phyloP scores from a whole-genome alignment of 2,888 invertebrate genomes.

The Desoria tigrina region DNA sequence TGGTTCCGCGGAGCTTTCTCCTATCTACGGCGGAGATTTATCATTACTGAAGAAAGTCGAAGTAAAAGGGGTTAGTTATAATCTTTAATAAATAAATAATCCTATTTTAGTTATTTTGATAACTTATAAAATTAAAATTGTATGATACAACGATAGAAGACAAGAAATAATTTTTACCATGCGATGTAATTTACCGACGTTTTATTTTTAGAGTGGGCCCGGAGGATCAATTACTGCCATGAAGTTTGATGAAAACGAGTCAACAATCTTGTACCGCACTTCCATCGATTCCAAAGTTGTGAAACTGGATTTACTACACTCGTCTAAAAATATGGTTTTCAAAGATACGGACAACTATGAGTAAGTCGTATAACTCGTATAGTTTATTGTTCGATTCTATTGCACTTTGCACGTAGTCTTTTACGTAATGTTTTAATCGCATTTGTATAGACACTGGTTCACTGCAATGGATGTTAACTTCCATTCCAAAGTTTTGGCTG shows the following conservation, averaged over 20 bases:
- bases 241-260: constrained; percentile 34
- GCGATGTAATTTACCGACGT: too few relatives aligned
- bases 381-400: not conserved
- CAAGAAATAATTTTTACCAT: not conserved
- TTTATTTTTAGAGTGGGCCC: constrained; percentile 24
- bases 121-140: not conserved
- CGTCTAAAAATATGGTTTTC: constrained; percentile 16
- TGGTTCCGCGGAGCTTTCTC: constrained; percentile 15
- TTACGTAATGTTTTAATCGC: constrained; percentile 2
- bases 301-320: constrained; percentile 19
- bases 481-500: constrained; percentile 17
- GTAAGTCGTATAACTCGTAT: constrained; percentile 15
- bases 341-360: constrained; percentile 26
- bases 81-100: not conserved
- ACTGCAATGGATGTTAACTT: constrained; percentile 46
- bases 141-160: not conserved
- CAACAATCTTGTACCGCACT: constrained; percentile 34
- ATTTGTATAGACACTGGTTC: constrained; percentile 40
- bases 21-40: constrained; percentile 3
- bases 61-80: constrained; percentile 33
- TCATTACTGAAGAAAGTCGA: constrained; percentile 21
- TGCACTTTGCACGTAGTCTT: not conserved
- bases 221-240: constrained; percentile 44
- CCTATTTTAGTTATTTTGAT: too few relatives aligned
- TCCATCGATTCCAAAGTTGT: constrained; percentile 43